Base-by-base conservation (phyloP, 92 coral and sea anemone genomes). In the Porites lobata region DNA sequence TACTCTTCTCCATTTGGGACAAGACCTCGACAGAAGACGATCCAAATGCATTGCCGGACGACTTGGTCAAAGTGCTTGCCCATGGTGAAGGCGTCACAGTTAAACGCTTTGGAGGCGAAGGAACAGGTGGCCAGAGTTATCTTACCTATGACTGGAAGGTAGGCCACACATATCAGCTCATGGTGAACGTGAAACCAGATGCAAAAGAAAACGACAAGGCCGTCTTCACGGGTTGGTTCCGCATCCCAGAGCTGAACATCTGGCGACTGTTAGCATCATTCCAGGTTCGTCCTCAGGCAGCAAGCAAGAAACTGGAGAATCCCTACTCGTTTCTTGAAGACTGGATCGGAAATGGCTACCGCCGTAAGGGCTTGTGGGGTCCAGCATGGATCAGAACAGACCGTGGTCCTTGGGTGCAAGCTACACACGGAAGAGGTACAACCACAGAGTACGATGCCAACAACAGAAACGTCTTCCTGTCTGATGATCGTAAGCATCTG, bases 221-320 rank as follows among this genome's bases (percentile, higher is more conserved):
- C 56, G 78, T 83, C 65, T 83, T 83, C 9, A 83, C 87, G 0
- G 87, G 87, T 13, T 83, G 87, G 87, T 83, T 83, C 69, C 80
- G 87, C 78, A 72, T 83, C 69, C 80, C 87, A 69, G 87, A 83
- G 68, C 43, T 70, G 32, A 83, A 83, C 38, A 21, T 83, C 69
- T 83, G 87, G 87, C 78, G 87, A 83, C 24, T 83, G 80, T 43
- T 83, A 58, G 87, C 87, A 13, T 83, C 87, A 15, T 83, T 83
- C 65, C 87, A 72, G 87, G 87, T 83, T 1, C 87, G 87, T 29
- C 87, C 87, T 32, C 1, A 1, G 17, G 80, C 57, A 76, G 53
- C 10, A 29, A 83, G 80, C 57, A 72, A 70, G 26, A 83, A 72
- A 54, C 11, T 83, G 53, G 71, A 70, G 11, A 22, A 8, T 26